Base-by-base conservation (phyloP, 2,888 invertebrate genomes). In the Caenorhabditis doughertyi region DNA sequence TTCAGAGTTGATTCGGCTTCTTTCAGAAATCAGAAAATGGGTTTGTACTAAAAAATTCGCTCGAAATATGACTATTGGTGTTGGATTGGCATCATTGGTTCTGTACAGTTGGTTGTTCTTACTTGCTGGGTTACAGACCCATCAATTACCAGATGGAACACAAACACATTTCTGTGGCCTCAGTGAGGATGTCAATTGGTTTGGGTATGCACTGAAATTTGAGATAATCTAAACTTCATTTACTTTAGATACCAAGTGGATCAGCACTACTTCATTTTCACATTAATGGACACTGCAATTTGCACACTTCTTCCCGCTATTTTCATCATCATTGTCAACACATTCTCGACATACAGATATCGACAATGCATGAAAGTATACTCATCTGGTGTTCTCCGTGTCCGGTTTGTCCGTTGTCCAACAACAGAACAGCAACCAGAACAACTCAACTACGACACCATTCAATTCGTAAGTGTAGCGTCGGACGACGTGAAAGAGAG, bases 361-460 rank as follows among this genome's bases (percentile, higher is more conserved):
- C 87, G 89, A 0, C 90, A 91, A 84, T 91, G 91, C 83, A 91
- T 91, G 91, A 89, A 89, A 70, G 86, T 91, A 81, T 91, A 91
- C 79, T 86, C 90, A 7, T 88, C 89, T 9, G 91, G 91, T 8
- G 86, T 91, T 44, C 84, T 91, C 5, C 76, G 89, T 16, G 91
- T 91, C n/a, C 87, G 90, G 16, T 90, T 90, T 53, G 74, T 83
- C 8, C 68, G 76, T 4, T 79, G 79, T 53, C 83, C 83, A 42
- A 83, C 74, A 4, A 83, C 79, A 2, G 56, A 74, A 53, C 83
- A 83, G 39, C 71, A 80, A 23, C 74, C 65, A 42, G 49, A 71
- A 27, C 79, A 80, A 23, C 51, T 82, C 27, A 65, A 77, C 39
- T 68, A 72, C 47, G 82, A 82, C 42, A 72, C 82, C 16, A 82